Evolutionary conservation across 2,797 vertebrate species (phyloP), one percentile per base, ranked within the genome.

Genomic region (Sternarchorhynchus goeldii): DNA sequence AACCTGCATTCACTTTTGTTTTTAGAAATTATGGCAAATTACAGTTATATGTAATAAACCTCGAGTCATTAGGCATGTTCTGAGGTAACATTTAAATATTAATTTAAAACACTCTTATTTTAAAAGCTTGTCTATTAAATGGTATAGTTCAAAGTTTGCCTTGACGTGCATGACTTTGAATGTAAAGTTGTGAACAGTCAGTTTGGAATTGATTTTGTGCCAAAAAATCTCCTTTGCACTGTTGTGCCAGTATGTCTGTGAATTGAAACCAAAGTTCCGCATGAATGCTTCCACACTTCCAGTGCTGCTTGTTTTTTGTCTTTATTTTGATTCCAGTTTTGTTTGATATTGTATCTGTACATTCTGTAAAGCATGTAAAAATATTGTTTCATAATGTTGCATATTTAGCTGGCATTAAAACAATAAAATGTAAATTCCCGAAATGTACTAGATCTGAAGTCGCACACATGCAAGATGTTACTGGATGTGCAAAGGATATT

Each of bases 301-400:
- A 88, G 83, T 91, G 91, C 92, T 93, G 91, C 90, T 91, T 90
- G 85, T 85, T 86, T 84, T 88, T 77, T 83, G 83, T 85, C 73
- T 67, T 87, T 81, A 81, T 81, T 83, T 76, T 21, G 76, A 21
- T 82, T 75, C 20, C 85, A 78, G 84, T 88, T 89, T 84, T 84
- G 62, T 60, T 39, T 18, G 75, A 85, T 84, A 80, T 90, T 87
- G 78, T 90, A 87, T 84, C 67, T 93, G 91, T 94, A 93, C 87
- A 92, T 93, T 93, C 87, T 93, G 90, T 93, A 93, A 93, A 93
- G 91, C 92, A 93, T 93, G 91, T 92, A 83, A 87, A 88, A 91
- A 91, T 81, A 90, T 79, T 79, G 76, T 81, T 89, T 92, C 90
- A 29, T 53, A 78, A 75, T 76, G 57, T 82, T 83, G 77, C 90